A percentile compares a stretch with the other conserved stretches of the same genome.
phyloP scores from a whole-genome alignment of 1,140 invertebrate genomes.

The Pseudomyrmex sp. region DNA sequence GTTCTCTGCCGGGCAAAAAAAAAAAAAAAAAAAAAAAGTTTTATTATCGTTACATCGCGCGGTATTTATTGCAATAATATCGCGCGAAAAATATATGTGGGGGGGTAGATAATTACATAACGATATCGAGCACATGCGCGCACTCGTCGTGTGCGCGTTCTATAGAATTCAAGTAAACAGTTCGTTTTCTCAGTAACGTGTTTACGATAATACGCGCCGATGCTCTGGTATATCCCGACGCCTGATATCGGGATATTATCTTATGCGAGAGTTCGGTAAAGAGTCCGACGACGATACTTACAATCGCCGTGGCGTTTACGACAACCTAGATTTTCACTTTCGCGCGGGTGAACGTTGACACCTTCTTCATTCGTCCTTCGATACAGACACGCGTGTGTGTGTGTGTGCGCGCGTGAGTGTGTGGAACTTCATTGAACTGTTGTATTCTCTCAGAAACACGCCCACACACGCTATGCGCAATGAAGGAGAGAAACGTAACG shows the following conservation, averaged over 20 bases:
- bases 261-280: constrained; percentile 6
- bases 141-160: neutral
- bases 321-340: constrained; percentile 72
- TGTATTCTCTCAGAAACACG: constrained; percentile 26
- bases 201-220: no score
- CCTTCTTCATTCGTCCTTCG: constrained; percentile 75
- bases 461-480: neutral
- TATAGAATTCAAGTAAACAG: no score
- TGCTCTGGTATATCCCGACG: no score
- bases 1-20: constrained; percentile 8
- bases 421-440: constrained; percentile 39
- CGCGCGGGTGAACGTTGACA: constrained; percentile 77
- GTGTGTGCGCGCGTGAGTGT: no score
- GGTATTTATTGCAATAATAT: neutral
- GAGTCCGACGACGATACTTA: neutral
- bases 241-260: no score
- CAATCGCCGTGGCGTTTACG: neutral
- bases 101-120: neutral
- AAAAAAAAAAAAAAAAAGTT: no score
- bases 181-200: no score
- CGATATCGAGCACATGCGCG: no score
- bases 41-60: constrained; percentile 10
- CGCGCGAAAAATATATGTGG: neutral
- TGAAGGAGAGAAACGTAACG: constrained; percentile 32
- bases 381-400: neutral